Conservation (phyloP, 2,797 vertebrate genomes). For the Bovichtus variegatus region DNA sequence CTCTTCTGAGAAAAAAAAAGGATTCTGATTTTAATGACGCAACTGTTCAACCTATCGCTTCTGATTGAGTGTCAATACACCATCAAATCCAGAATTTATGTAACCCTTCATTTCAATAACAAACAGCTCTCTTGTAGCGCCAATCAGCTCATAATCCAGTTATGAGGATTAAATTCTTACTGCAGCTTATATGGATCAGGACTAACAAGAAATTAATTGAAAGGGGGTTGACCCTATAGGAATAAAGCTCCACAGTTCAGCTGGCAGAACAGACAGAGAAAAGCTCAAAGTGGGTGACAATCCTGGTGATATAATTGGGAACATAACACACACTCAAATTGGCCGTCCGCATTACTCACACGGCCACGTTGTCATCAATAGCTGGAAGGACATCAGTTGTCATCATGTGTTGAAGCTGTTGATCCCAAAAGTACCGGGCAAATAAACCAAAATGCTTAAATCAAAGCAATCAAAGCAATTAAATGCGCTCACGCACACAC, state of each 20-base stretch:
- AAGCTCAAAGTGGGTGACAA: constrained; percentile 69
- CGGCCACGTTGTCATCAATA: constrained; percentile 43
- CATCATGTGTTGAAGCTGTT: constrained; percentile 38
- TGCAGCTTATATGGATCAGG: constrained; percentile 82
- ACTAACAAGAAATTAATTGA: constrained; percentile 85
- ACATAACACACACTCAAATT: constrained; percentile 61
- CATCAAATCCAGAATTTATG: constrained; percentile 56
- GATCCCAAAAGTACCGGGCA: constrained; percentile 34
- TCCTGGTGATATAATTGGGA: constrained; percentile 69
- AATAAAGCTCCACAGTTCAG: constrained; percentile 65
- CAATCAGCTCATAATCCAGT: constrained; percentile 83
- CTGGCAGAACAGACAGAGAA: constrained; percentile 69
- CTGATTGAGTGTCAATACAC: constrained; percentile 47
- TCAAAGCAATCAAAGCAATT: constrained; percentile 40
- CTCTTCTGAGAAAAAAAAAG: neutral
- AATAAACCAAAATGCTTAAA: constrained; percentile 48
- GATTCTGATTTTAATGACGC: constrained; percentile 5
- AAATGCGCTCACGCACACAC: neutral
- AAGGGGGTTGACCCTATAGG: constrained; percentile 79
- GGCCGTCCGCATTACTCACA: constrained; percentile 54
- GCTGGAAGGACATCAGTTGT: constrained; percentile 53
- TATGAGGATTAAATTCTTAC: constrained; percentile 85
- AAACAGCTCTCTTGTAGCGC: constrained; percentile 65
- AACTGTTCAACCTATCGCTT: constrained; percentile 6
- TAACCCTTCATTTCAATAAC: constrained; percentile 66